Evolutionary conservation across 2,797 vertebrate genomes (phyloP).

Genomic region (Thalassophryne amazonica): DNA sequence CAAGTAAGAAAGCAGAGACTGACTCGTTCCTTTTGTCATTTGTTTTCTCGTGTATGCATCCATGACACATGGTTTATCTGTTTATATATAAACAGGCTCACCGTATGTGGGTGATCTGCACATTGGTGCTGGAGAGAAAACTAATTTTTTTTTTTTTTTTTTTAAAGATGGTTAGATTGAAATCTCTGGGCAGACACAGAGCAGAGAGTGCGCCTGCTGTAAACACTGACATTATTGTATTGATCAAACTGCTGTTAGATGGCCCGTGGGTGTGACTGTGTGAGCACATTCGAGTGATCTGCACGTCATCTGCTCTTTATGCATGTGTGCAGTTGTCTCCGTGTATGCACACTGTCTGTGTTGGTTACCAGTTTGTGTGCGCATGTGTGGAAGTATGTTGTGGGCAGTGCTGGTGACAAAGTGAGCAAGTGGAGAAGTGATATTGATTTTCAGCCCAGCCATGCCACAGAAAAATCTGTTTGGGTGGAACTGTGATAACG

Average conservation of each 20-base stretch:
- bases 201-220: slow-evolving; percentile 13
- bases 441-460: slow-evolving; percentile 57
- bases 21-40: slow-evolving; percentile 35
- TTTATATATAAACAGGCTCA: slow-evolving; percentile 19
- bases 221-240: slow-evolving; percentile 66
- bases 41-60: slow-evolving; percentile 2
- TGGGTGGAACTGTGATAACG: slow-evolving; percentile 70
- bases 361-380: neutral
- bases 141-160: neutral
- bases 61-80: neutral
- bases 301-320: slow-evolving; percentile 36
- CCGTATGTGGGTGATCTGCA: neutral
- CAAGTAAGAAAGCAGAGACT: slow-evolving; percentile 20
- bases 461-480: slow-evolving; percentile 65
- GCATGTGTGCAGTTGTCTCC: slow-evolving; percentile 13
- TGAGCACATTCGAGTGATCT: slow-evolving; percentile 37
- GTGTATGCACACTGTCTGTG: slow-evolving; percentile 6
- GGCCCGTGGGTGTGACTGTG: slow-evolving; percentile 32
- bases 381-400: slow-evolving; percentile 51
- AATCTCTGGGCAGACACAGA: neutral
- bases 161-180: too few species aligned
- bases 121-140: slow-evolving; percentile 18
- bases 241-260: slow-evolving; percentile 62
- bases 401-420: slow-evolving; percentile 43
- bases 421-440: slow-evolving; percentile 26